These are phyloP conservation scores for Marmota flaviventris DNA, from an alignment of 2,113 vertebrate species.

Conservation along the genomic window DNA sequence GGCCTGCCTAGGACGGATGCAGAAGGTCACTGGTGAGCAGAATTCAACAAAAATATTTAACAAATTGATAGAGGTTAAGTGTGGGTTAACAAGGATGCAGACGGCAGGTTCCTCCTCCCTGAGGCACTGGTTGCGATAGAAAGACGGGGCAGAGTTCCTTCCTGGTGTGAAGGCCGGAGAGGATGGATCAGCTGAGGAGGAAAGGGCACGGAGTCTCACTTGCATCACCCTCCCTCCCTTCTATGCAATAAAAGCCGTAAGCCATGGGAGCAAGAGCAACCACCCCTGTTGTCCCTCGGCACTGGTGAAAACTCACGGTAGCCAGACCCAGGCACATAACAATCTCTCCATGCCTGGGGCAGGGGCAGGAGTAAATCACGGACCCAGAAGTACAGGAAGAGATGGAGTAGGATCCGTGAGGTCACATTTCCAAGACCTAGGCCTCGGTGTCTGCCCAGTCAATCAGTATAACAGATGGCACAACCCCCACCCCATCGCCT, in stretches of 20 bases:
- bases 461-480: not conserved
- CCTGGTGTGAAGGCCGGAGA: not conserved
- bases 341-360: not conserved
- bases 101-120: not conserved
- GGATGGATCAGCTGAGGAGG: not conserved
- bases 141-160: not conserved
- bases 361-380: not conserved
- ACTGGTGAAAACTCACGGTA: not conserved
- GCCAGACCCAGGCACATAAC: not conserved
- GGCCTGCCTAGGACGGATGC: not conserved
- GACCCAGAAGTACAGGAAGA: not conserved
- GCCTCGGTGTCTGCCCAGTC: not conserved
- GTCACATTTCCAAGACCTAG: not conserved
- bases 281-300: not conserved
- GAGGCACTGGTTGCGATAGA: not conserved
- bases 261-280: not conserved
- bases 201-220: not conserved
- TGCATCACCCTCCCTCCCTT: not conserved
- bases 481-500: not conserved
- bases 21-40: not conserved
- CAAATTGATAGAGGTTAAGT: not conserved
- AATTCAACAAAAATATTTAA: not conserved
- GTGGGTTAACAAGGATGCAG: not conserved
- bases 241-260: not conserved
- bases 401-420: not conserved